Percentiles rank a stretch among this genome's conserved stretches.
These are phyloP conservation scores for Eciton burchellii DNA, from an alignment of 1,140 invertebrate genomes.

Conservation along the genomic window DNA sequence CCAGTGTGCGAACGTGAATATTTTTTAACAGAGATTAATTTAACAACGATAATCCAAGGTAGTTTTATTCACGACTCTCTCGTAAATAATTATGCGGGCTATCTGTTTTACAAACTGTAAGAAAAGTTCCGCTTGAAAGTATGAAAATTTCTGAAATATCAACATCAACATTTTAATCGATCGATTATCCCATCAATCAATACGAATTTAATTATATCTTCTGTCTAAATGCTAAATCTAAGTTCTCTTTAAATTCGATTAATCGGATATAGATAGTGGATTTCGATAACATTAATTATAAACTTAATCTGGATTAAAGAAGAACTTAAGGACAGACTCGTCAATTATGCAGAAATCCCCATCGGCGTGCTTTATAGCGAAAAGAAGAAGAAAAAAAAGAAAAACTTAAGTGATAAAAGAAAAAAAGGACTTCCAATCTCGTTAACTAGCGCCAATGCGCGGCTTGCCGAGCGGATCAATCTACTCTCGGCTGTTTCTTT, in stretches of 20 bases:
- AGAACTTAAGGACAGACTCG: not conserved
- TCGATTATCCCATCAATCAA: not conserved
- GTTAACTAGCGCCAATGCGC: constrained; percentile 2
- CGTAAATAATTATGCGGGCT: not conserved
- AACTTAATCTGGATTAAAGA: not conserved
- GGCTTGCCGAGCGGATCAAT: constrained; percentile 18
- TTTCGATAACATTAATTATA: no score
- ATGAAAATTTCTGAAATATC: not conserved
- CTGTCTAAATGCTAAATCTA: not conserved
- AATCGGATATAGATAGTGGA: no score
- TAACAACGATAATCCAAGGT: not conserved
- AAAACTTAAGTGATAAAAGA: not conserved
- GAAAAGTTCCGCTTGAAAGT: not conserved
- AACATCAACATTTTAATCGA: not conserved
- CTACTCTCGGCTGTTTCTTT: constrained; percentile 33
- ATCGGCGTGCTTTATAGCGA: not conserved
- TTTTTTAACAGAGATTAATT: constrained; percentile 17
- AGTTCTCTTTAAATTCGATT: no score
- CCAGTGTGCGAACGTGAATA: constrained; percentile 2
- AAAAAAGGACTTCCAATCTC: not conserved
- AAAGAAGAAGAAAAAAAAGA: constrained; percentile 14
- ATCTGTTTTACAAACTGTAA: not conserved
- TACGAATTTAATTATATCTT: not conserved
- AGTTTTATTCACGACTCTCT: not conserved
- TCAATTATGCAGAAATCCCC: not conserved